phyloP scores from a whole-genome alignment of 2,797 vertebrate genomes.

The Pyrrhura leucotis region DNA sequence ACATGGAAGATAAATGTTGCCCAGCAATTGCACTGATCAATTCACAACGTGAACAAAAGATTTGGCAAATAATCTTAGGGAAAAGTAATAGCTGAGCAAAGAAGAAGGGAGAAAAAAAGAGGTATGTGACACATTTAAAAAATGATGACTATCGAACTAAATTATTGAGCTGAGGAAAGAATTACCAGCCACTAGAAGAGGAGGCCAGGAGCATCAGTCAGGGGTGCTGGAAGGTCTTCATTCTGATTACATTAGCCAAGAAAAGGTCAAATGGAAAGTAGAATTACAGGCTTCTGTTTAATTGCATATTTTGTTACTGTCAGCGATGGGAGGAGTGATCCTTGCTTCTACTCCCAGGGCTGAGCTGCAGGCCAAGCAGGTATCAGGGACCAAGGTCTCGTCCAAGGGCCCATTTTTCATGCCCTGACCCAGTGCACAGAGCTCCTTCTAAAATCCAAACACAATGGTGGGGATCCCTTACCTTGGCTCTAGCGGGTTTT shows the following conservation, averaged over 20 bases:
- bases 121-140: neutral
- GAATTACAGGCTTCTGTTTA: slow-evolving; percentile 12
- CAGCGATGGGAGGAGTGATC: neutral
- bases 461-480: neutral
- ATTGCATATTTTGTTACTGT: slow-evolving; percentile 13
- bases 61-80: neutral
- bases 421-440: neutral
- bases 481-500: neutral
- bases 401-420: neutral
- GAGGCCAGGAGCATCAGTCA: slow-evolving; percentile 15
- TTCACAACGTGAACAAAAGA: slow-evolving; percentile 27
- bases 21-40: slow-evolving; percentile 16
- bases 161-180: slow-evolving; percentile 43
- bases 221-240: neutral
- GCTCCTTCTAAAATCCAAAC: neutral
- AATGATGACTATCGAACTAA: neutral
- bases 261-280: slow-evolving; percentile 43
- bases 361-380: neutral
- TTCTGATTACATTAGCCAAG: slow-evolving; percentile 25
- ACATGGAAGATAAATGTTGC: slow-evolving; percentile 24
- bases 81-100: neutral
- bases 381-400: neutral
- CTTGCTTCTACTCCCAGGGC: neutral
- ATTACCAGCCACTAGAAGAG: neutral
- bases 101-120: neutral